phyloP scores from a whole-genome alignment of 2,113 vertebrate genomes.

The Cygnus buccinator region DNA sequence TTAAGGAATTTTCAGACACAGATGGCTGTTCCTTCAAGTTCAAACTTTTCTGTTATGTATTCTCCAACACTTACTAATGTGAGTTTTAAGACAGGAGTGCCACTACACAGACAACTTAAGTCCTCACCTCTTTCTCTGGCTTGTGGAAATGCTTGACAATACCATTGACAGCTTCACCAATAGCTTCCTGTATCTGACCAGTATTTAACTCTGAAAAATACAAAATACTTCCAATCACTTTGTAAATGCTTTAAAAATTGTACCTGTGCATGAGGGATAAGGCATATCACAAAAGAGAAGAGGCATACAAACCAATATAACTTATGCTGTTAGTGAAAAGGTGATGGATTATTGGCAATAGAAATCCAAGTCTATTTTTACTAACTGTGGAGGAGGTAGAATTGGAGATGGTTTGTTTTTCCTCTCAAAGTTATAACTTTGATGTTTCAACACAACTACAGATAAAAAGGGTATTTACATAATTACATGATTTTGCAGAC shows the following conservation, averaged over 20 bases:
- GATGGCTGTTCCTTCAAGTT: not conserved
- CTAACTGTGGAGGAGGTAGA: not conserved
- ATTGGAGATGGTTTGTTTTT: not conserved
- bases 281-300: not conserved
- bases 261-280: not conserved
- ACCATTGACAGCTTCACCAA: conserved; percentile 98
- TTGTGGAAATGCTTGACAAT: conserved; percentile 99
- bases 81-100: not conserved
- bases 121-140: conserved; percentile 96
- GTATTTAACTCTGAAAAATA: conserved; percentile 91
- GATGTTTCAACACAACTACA: not conserved
- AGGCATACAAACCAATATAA: not conserved
- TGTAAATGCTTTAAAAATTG: not conserved
- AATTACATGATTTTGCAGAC: not conserved
- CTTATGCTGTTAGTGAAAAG: not conserved
- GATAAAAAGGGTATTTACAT: not conserved
- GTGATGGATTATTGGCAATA: not conserved
- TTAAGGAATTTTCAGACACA: not conserved
- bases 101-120: not conserved
- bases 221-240: not conserved
- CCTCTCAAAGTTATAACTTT: not conserved
- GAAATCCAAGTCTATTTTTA: not conserved
- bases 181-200: conserved; percentile 98
- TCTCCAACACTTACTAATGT: not conserved
- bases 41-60: not conserved